Base-by-base conservation (phyloP, 2,888 invertebrate species). In the Drosophila melanosoma region DNA sequence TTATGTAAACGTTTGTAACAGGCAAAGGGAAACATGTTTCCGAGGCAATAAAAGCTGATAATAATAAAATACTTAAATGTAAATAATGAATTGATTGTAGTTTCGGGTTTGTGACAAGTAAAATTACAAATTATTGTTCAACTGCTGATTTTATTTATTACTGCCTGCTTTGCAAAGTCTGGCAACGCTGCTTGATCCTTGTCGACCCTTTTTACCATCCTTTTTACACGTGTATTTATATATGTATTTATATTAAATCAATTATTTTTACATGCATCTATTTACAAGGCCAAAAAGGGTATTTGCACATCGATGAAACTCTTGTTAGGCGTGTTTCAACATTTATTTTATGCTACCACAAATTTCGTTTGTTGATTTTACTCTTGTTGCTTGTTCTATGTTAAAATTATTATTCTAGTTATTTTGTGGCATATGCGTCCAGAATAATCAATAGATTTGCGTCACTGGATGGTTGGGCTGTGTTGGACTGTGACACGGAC, bases 361-460 rank as follows among this genome's bases (percentile, higher is more conserved):
- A 62, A 68, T 64, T 60, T 58, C 56, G 42, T 73, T 45, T 51
- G 42, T 67, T 58, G 35, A 51, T 60, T 53, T 70, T 33, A 62
- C 51, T 63, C 52, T 12, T n/a, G 23, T 53, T 40, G 53, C 52
- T 74, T 54, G 38, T 59, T 29, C 32, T 20, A 45, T 61, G 67
- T 11, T 63, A 40, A 68, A 64, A 51, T 69, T 72, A 63, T 60
- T 69, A 60, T 65, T 56, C 23, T 42, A 58, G 62, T 51, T 64
- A 54, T 58, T 66, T 58, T 80, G 70, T 54, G 83, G 83, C 81
- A 74, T 75, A 60, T 80, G 81, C 69, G 29, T 69, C 51, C 66
- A 75, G 69, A 85, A 89, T 76, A 86, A 86, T 86, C 86, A 81
- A 86, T 86, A 86, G 75, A 77, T 83, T 88, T 89, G 69, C 86